A percentile compares a stretch with the other conserved stretches of the same genome.
phyloP scores from a whole-genome alignment of 2,113 vertebrate genomes.

The Daphoenositta chrysoptera region DNA sequence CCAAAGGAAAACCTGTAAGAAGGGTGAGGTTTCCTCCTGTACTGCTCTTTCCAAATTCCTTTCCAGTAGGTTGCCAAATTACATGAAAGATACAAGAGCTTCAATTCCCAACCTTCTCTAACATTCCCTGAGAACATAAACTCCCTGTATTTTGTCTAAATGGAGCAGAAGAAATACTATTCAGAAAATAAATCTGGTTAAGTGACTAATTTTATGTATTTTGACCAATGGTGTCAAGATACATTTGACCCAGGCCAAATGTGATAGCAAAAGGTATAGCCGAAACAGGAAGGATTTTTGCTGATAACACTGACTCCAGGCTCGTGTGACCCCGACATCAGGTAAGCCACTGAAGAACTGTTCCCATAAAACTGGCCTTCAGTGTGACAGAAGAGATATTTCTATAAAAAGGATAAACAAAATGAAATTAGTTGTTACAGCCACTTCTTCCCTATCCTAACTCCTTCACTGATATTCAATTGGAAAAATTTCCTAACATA shows the following conservation, averaged over 20 bases:
- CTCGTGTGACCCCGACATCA: not conserved
- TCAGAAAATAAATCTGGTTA: not conserved
- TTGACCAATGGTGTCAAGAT: not conserved
- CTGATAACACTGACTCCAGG: not conserved
- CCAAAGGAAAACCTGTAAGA: not conserved
- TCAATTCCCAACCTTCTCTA: not conserved
- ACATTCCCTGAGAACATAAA: not conserved
- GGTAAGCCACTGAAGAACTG: not conserved
- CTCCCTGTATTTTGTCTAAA: not conserved
- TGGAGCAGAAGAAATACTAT: not conserved
- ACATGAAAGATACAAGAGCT: not conserved
- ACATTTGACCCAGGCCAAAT: not conserved
- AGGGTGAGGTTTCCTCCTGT: constrained; percentile 7
- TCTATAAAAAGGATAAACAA: not conserved
- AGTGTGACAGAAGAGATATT: not conserved
- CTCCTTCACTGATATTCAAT: not conserved
- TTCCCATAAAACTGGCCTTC: not conserved
- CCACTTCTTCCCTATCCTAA: not conserved
- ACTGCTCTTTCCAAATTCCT: not conserved
- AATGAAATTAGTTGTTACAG: not conserved
- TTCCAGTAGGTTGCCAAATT: not conserved
- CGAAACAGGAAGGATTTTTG: not conserved
- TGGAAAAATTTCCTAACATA: not conserved
- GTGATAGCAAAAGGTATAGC: not conserved
- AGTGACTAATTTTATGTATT: not conserved